Percentiles rank a stretch among this genome's conserved stretches.
phyloP scores from a whole-genome alignment of 2,113 vertebrate genomes.

The Nyctereutes procyonoides region DNA sequence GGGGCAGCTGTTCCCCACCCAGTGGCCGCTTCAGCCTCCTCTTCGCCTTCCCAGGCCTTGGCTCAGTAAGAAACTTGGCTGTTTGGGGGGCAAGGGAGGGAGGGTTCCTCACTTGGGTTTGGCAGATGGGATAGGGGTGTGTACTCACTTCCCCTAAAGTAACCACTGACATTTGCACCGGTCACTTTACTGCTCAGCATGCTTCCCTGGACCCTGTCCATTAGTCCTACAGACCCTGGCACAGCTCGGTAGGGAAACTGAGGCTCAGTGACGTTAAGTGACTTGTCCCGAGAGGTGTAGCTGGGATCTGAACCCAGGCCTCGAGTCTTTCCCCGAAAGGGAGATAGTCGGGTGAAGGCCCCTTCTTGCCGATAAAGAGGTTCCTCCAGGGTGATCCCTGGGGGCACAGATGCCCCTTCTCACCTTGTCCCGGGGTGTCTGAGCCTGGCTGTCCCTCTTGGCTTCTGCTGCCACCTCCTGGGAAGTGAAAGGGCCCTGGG shows the following conservation, averaged over 20 bases:
- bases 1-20: background rate
- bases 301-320: background rate
- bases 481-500: background rate
- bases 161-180: rapidly evolving
- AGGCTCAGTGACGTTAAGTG: background rate
- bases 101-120: background rate
- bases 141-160: background rate
- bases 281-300: background rate
- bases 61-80: constrained; percentile 8
- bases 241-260: background rate
- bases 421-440: background rate
- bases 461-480: background rate
- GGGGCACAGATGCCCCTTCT: background rate
- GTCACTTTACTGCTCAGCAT: rapidly evolving
- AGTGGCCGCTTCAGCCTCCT: background rate
- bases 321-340: background rate
- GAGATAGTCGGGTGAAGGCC: background rate
- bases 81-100: rapidly evolving
- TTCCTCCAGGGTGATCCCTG: rapidly evolving
- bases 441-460: background rate
- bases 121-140: background rate
- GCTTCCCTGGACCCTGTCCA: background rate
- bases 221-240: background rate
- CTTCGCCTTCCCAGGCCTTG: background rate
- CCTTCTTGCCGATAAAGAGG: background rate